Percentiles rank a stretch among this genome's conserved stretches.
Conservation (phyloP, 2,797 vertebrate genomes). For the Pangasius djambal region DNA sequence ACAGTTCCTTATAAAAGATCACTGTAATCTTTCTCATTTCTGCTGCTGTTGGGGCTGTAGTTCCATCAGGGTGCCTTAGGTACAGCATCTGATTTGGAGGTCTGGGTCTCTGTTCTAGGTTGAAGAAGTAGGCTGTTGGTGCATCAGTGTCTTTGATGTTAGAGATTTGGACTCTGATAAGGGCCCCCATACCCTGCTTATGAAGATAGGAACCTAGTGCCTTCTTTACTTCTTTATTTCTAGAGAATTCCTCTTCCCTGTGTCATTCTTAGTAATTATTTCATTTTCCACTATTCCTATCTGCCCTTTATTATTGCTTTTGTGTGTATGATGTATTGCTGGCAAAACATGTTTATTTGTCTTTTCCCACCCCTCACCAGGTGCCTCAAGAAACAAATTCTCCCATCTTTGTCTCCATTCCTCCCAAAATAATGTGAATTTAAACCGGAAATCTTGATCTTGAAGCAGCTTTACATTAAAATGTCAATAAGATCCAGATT, state of each 20-base stretch:
- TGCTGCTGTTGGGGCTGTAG: neutral
- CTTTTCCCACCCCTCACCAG: too few relatives aligned
- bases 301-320: too few relatives aligned
- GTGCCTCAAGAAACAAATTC: too few relatives aligned
- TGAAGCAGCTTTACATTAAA: too few relatives aligned
- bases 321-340: too few relatives aligned
- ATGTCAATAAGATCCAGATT: too few relatives aligned
- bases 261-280: neutral
- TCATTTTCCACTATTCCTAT: too few relatives aligned
- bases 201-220: neutral
- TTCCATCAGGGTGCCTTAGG: neutral
- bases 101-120: neutral
- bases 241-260: neutral
- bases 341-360: too few relatives aligned
- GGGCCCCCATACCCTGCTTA: neutral
- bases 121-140: neutral
- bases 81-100: neutral
- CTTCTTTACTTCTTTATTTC: neutral
- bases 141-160: neutral
- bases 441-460: too few relatives aligned
- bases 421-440: too few relatives aligned
- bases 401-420: too few relatives aligned
- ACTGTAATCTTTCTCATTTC: neutral
- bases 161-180: neutral
- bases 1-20: neutral